Evolutionary conservation across 2,888 invertebrate genomes (phyloP), one percentile per base, ranked within the genome.

Genomic region (Willowsia nigromaculata): DNA sequence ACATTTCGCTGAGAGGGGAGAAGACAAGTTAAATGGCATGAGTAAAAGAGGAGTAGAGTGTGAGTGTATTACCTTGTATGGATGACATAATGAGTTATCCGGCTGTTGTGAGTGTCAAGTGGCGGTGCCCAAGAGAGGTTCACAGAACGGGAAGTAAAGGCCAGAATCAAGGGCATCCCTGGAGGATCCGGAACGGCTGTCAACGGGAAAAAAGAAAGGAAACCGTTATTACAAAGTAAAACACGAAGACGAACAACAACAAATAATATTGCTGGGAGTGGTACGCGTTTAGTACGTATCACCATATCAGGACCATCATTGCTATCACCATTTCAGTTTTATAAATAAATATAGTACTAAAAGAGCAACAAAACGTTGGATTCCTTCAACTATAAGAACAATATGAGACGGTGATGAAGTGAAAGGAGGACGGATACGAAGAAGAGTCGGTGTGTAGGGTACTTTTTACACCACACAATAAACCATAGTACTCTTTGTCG

Each of bases 71-170:
- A 96, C 96, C 96, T 95, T 92, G 95, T 95, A 94, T 96, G 95
- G 94, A 96, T 96, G 94, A 96, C 95, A 94, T 96, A 96, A 94
- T 96, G 95, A 93, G 95, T 95, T 93, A 96, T 95, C 91, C 95
- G 95, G 93, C 96, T 95, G 94, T 96, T 95, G 94, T 96, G 96
- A 90, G 95, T 95, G 94, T 96, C 95, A 93, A 95, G 95, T 91
- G 96, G 96, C 90, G 96, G 95, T 88, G 96, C 96, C 96, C 96
- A 96, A 84, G 96, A 96, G 93, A 96, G 94, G 94, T 96, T 96
- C 93, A 96, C 96, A 59, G 96, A 95, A 92, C 96, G 95, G 91
- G 96, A 96, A 91, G 96, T 96, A 94, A 96, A 96, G 94, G 95
- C 95, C 94, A 95, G 95, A 93, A 96, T 95, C 93, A 96, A 94